Base-by-base conservation (phyloP, 2,797 vertebrate species). In the Gouania willdenowi region DNA sequence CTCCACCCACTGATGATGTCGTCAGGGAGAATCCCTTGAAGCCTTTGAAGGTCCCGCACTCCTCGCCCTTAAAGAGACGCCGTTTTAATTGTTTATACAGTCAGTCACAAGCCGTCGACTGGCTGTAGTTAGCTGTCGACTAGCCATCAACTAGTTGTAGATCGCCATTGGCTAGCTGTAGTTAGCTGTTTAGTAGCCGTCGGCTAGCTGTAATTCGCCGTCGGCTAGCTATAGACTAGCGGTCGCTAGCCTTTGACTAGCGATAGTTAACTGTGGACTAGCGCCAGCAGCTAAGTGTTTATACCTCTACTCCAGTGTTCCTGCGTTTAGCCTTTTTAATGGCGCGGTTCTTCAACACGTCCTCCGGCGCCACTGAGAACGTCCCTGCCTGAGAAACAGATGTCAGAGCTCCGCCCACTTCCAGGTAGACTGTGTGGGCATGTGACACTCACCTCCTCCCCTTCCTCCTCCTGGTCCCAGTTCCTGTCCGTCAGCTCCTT, bases 401-500 rank as follows among this genome's bases (percentile, higher is more conserved):
- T 13, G 6, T 31, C 13, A 22, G 15, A 17, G 18, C 3, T 13
- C 3, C 13, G 13, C 14, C 14, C 14, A 14, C 13, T 3, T 14
- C 13, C 13, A 13, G 14, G 13, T 13, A 14, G 14, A 13, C 13
- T 14, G 13, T 14, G 13, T 3, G 13, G 13, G 3, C 3, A 13
- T 14, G 3, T 13, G 3, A 13, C 13, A 14, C 13, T 79, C 76
- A 97, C 97, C 90, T 98, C 97, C 60, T 98, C 97, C 5, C 88
- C 89, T 67, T 96, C 94, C 13, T 98, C 97, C 67, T 98, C 94
- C 75, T 97, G 93, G 77, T 99, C 95, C 97, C 95, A 99, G 63
- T 99, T 99, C 70, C 93, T 85, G 62, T 98, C 97, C 1, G 93
- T 98, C 45, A 99, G 54, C 45, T 98, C 97, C 60, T 98, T 99